Percentiles rank a stretch among this genome's conserved stretches.
These are phyloP conservation scores for Melanocharis versteri DNA, from an alignment of 2,113 vertebrate genomes.

Conservation along the genomic window DNA sequence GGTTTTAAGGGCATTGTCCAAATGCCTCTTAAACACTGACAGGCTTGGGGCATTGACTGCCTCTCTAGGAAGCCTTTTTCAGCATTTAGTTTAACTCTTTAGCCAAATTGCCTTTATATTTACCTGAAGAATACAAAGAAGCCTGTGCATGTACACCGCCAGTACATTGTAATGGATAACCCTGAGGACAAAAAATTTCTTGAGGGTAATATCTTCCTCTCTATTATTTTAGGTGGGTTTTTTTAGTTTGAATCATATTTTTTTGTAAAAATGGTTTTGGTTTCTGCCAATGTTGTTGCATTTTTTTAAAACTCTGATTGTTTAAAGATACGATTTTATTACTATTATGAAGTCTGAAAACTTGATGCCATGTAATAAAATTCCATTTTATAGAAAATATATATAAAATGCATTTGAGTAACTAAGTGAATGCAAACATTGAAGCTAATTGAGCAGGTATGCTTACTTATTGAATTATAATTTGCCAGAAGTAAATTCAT, in stretches of 20 bases:
- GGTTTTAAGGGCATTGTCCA: not conserved
- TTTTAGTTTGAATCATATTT: not conserved
- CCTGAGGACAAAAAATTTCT: not conserved
- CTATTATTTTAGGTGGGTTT: not conserved
- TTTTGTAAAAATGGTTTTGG: fast-evolving
- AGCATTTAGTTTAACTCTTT: not conserved
- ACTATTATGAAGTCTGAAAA: not conserved
- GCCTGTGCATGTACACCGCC: not conserved
- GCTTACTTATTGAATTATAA: not conserved
- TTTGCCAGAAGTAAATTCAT: not conserved
- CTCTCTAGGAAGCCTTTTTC: not conserved
- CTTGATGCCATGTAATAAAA: not conserved
- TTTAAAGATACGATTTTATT: not conserved
- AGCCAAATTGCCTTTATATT: not conserved
- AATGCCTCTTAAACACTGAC: not conserved
- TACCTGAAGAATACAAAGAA: not conserved
- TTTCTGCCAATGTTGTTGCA: not conserved
- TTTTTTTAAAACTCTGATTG: not conserved
- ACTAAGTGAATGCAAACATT: not conserved
- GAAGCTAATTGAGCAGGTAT: not conserved
- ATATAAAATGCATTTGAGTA: not conserved
- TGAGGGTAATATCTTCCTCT: not conserved
- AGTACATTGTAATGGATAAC: not conserved
- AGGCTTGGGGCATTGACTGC: fast-evolving
- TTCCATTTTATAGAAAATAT: not conserved